These are phyloP conservation scores for Bursaphelenchus okinawaensis DNA, from an alignment of 2,888 invertebrate genomes.

Conservation along the genomic window DNA sequence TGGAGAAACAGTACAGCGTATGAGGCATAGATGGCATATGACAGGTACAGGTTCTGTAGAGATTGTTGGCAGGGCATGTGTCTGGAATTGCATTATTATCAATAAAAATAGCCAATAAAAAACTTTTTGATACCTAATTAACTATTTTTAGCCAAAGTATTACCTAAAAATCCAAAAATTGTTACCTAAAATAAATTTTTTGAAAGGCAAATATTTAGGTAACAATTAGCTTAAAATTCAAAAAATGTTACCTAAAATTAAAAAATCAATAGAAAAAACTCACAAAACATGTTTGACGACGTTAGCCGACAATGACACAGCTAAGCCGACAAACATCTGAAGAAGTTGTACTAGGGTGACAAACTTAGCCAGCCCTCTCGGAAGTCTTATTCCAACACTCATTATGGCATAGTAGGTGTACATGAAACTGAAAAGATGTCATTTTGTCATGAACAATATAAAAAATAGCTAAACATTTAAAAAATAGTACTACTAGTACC, in stretches of 20 bases:
- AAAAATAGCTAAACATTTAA: too few species aligned
- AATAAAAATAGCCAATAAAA: too few species aligned
- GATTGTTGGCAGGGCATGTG: constrained; percentile 20
- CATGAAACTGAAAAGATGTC: constrained; percentile 57
- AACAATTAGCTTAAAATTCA: neutral
- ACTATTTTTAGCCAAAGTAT: too few species aligned
- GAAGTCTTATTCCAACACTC: constrained; percentile 60
- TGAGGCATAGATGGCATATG: constrained; percentile 16
- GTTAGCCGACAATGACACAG: constrained; percentile 7
- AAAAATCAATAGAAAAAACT: neutral
- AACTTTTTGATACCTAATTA: too few species aligned
- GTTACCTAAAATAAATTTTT: too few species aligned
- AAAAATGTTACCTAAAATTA: neutral
- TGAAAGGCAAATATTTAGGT: too few species aligned
- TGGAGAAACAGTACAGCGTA: constrained; percentile 18
- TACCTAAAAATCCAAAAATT: too few species aligned
- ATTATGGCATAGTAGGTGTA: constrained; percentile 60
- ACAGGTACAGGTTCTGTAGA: constrained; percentile 19
- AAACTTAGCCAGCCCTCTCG: constrained; percentile 58
- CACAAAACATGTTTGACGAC: constrained; percentile 12
- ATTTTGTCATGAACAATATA: too few species aligned
- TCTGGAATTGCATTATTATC: constrained; percentile 19
- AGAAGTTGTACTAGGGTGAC: constrained; percentile 19
- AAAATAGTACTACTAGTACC: too few species aligned
- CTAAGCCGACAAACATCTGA: constrained; percentile 24